Conservation (phyloP, 2,888 invertebrate species). For the Clusia tigrina region DNA sequence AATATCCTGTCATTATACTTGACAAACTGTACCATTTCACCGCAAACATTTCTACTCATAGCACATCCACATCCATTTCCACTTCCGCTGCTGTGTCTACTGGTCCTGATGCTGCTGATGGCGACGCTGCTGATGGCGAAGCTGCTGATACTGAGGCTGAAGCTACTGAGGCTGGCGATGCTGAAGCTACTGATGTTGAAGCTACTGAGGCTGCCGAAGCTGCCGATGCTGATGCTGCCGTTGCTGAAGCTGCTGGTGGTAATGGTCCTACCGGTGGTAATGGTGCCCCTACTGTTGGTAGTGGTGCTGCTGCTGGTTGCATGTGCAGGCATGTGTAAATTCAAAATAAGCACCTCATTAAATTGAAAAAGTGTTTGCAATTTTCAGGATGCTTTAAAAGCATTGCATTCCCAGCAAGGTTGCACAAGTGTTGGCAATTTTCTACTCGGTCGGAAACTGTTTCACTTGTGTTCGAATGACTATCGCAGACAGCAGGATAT, state of each 20-base stretch:
- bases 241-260: too few species aligned
- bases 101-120: too few species aligned
- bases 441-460: not conserved
- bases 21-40: constrained; percentile 32
- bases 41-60: constrained; percentile 17
- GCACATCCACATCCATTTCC: constrained; percentile 5
- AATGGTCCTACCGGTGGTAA: too few species aligned
- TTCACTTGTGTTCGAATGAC: not conserved
- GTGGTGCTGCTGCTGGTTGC: constrained; percentile 1
- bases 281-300: too few species aligned
- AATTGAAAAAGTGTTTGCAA: constrained; percentile 55
- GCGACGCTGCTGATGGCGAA: too few species aligned
- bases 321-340: constrained; percentile 49
- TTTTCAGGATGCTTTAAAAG: constrained; percentile 53
- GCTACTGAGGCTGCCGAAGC: too few species aligned
- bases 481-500: not conserved
- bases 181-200: too few species aligned
- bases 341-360: constrained; percentile 58
- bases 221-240: too few species aligned
- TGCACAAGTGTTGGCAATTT: not conserved
- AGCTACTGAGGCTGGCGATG: too few species aligned
- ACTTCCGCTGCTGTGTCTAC: too few species aligned
- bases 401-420: too few species aligned
- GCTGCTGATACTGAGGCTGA: too few species aligned
- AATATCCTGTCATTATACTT: constrained; percentile 34